Evolutionary conservation across 2,888 invertebrate genomes (phyloP).

Genomic region (Acanthosepion pharaonis): DNA sequence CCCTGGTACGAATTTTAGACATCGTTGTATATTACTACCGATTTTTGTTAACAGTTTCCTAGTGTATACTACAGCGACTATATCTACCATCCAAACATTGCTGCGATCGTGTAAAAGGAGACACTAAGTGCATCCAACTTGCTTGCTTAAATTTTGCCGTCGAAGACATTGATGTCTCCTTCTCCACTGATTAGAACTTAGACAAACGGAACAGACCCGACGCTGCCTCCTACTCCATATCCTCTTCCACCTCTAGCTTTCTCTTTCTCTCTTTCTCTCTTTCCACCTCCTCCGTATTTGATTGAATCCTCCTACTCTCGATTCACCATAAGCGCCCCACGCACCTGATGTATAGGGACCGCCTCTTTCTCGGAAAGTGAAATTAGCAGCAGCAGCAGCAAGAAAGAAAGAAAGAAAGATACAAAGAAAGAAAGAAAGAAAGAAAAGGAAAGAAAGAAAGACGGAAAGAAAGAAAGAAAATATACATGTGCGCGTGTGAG

Average conservation of each 20-base stretch:
- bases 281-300: neutral
- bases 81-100: neutral
- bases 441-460: neutral
- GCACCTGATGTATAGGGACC: neutral
- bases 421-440: neutral
- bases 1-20: neutral
- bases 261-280: neutral
- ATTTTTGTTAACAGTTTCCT: neutral
- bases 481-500: neutral
- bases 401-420: too few species aligned
- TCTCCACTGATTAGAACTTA: neutral
- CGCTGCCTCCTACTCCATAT: neutral
- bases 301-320: neutral
- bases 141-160: neutral
- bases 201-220: neutral
- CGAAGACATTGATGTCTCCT: neutral
- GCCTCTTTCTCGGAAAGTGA: neutral
- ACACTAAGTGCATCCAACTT: neutral
- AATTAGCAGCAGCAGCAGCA: neutral
- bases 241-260: neutral
- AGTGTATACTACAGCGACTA: neutral
- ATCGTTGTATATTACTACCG: neutral
- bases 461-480: neutral
- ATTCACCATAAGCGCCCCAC: neutral
- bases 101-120: neutral